phyloP scores from a whole-genome alignment of 2,113 vertebrate genomes.

The Psittacula cyanocephala region DNA sequence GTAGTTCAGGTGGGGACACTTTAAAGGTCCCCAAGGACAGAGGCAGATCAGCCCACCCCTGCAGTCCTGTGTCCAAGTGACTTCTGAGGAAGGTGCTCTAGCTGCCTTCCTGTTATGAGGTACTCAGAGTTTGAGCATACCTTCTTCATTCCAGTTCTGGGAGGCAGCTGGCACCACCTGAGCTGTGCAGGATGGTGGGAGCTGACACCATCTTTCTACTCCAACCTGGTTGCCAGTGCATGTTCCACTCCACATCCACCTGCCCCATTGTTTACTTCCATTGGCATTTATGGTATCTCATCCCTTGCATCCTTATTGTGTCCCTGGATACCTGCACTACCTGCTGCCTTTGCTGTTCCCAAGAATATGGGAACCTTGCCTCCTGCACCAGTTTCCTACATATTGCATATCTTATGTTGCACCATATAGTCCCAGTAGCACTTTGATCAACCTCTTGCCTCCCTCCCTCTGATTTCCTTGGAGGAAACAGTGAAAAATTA shows the following conservation, averaged over 20 bases:
- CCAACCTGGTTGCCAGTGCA: rapidly evolving
- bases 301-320: background rate
- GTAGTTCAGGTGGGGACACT: background rate
- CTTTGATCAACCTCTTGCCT: background rate
- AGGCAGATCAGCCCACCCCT: background rate
- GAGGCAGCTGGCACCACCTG: background rate
- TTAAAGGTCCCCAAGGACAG: background rate
- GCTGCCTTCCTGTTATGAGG: background rate
- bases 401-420: background rate
- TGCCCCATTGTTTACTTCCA: rapidly evolving
- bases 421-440: background rate
- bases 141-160: background rate
- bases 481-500: background rate
- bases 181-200: background rate
- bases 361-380: background rate
- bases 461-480: background rate
- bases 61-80: background rate
- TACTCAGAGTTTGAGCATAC: background rate
- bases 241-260: background rate
- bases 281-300: background rate
- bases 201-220: background rate
- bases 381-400: background rate
- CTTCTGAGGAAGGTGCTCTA: background rate
- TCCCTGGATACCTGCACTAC: background rate
- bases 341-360: background rate